A percentile compares a stretch with the other conserved stretches of the same genome.
Evolutionary conservation across 2,888 invertebrate species (phyloP).

Genomic region (Aelia acuminata): DNA sequence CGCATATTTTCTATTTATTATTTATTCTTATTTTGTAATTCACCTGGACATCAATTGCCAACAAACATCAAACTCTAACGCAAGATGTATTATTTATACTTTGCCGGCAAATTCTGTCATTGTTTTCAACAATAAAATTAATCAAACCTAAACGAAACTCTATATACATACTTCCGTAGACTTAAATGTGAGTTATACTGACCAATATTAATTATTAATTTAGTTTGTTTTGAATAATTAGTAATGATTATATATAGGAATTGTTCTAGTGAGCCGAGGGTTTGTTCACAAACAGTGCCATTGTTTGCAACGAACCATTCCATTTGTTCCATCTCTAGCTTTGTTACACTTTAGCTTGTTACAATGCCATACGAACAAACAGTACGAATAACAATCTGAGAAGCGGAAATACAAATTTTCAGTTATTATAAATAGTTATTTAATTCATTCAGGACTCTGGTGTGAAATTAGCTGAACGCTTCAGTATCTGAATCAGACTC

Average conservation of each 20-base stretch:
- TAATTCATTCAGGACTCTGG: too few relatives aligned
- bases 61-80: too few relatives aligned
- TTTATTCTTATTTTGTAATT: too few relatives aligned
- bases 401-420: neutral
- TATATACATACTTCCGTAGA: neutral
- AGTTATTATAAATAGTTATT: too few relatives aligned
- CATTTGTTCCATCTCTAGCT: neutral
- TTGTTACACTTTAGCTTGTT: neutral
- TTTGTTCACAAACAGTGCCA: neutral
- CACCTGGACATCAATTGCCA: too few relatives aligned
- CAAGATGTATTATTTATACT: too few relatives aligned
- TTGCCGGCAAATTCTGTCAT: too few relatives aligned
- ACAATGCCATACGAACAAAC: neutral
- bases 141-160: too few relatives aligned
- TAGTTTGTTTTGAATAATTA: neutral
- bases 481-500: too few relatives aligned
- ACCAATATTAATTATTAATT: neutral
- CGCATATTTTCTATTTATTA: too few relatives aligned
- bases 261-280: constrained; percentile 9
- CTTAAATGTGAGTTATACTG: neutral
- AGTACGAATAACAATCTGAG: neutral
- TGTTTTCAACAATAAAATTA: too few relatives aligned
- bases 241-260: constrained; percentile 9
- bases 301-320: constrained; percentile 4
- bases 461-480: too few relatives aligned